These are phyloP conservation scores for Riptortus pedestris DNA, from an alignment of 1,140 invertebrate species.

Conservation along the genomic window DNA sequence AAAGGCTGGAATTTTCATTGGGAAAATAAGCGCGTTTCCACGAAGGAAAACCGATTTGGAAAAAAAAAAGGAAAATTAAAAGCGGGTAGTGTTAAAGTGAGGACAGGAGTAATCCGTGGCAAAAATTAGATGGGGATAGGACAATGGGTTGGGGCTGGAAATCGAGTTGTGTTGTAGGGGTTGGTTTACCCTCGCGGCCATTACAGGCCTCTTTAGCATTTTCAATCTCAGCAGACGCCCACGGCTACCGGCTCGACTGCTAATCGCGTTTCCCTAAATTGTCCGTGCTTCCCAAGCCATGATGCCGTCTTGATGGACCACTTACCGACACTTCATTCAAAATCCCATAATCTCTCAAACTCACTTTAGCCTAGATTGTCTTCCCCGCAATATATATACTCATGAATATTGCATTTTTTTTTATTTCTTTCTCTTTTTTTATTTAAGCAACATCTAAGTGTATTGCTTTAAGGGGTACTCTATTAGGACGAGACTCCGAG, in stretches of 20 bases:
- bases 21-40: too few species aligned
- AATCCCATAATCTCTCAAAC: constrained; percentile 1
- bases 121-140: too few species aligned
- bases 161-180: neutral
- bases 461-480: too few species aligned
- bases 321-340: neutral
- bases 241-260: constrained; percentile 1
- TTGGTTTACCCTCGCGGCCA: neutral
- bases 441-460: too few species aligned
- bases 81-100: too few species aligned
- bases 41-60: too few species aligned
- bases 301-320: neutral
- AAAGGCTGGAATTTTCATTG: too few species aligned
- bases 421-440: too few species aligned
- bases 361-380: neutral
- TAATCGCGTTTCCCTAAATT: neutral
- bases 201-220: constrained; percentile 2
- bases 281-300: too few species aligned
- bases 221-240: constrained; percentile 6
- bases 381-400: constrained; percentile 1
- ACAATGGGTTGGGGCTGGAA: neutral
- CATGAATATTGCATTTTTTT: neutral
- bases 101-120: too few species aligned
- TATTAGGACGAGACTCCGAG: too few species aligned
- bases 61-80: too few species aligned